Evolutionary conservation across 2,888 invertebrate species (phyloP).

Genomic region (Anthrax anthrax): DNA sequence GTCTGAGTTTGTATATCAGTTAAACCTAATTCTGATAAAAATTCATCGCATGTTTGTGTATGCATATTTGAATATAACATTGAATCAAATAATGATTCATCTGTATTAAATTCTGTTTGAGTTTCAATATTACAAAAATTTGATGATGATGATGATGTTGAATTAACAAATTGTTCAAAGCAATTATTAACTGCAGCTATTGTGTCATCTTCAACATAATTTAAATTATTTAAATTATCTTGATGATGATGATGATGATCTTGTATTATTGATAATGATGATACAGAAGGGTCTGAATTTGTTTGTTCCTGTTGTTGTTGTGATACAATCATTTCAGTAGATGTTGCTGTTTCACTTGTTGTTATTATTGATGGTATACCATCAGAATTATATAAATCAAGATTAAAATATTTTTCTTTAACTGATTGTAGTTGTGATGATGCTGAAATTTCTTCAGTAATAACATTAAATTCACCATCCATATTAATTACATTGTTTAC

Average conservation of each 20-base stretch:
- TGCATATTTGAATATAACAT: conserved; percentile 31
- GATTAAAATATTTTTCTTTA: no score
- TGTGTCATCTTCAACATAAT: conserved; percentile 4
- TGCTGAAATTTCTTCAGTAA: no score
- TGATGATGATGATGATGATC: background rate
- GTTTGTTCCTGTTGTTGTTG: no score
- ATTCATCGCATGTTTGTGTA: conserved; percentile 39
- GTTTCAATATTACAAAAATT: conserved; percentile 40
- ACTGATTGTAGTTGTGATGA: no score
- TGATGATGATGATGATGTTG: background rate
- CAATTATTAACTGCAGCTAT: conserved; percentile 4
- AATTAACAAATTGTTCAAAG: conserved; percentile 5
- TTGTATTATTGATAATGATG: background rate
- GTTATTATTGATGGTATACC: no score
- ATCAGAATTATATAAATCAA: no score
- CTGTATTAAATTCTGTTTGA: conserved; percentile 38
- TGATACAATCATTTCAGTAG: no score
- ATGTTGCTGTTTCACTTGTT: no score
- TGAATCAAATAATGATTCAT: conserved; percentile 22
- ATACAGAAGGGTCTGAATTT: background rate
- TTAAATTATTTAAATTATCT: conserved; percentile 5
- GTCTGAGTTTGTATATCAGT: conserved; percentile 52
- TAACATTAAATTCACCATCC: no score
- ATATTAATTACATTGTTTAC: background rate
- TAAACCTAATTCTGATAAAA: conserved; percentile 40